These are phyloP conservation scores for Cerastis rubricosa DNA, from an alignment of 2,888 invertebrate species.

Conservation along the genomic window DNA sequence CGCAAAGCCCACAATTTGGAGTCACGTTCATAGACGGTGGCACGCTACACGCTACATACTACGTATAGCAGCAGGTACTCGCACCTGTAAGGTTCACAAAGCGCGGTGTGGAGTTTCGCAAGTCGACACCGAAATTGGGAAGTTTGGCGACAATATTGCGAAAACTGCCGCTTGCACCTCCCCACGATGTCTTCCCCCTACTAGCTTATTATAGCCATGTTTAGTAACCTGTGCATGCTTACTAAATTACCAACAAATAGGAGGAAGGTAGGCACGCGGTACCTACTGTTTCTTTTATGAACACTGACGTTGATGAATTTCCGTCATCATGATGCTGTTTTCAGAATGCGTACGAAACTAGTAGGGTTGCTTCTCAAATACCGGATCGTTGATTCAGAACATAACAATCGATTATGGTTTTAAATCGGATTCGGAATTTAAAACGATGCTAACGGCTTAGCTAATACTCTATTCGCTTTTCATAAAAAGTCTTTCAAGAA, in stretches of 20 bases:
- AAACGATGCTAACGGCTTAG: not conserved
- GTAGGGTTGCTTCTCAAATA: not conserved
- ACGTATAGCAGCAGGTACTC: conserved; percentile 61
- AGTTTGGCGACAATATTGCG: conserved; percentile 87
- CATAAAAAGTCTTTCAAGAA: not conserved
- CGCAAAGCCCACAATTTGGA: conserved; percentile 84
- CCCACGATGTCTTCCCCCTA: conserved; percentile 62
- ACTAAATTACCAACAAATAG: conserved; percentile 43
- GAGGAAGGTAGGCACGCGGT: not conserved
- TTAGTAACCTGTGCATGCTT: conserved; percentile 58
- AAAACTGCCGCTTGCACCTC: conserved; percentile 80
- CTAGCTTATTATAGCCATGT: conserved; percentile 62
- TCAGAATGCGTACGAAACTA: conserved; percentile 16
- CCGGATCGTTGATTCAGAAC: not conserved
- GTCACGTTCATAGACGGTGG: conserved; percentile 76
- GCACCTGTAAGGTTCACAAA: conserved; percentile 81
- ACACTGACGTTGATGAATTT: conserved; percentile 46
- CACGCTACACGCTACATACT: conserved; percentile 61
- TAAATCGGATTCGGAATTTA: not conserved
- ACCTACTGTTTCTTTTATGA: conserved; percentile 15
- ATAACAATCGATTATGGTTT: not conserved
- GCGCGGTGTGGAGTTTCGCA: conserved; percentile 86
- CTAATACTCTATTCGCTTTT: not conserved
- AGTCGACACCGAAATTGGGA: conserved; percentile 88
- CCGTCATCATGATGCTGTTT: conserved; percentile 31